These are phyloP conservation scores for Apistogramma diplotaenia DNA, from an alignment of 2,113 vertebrate species.

Conservation along the genomic window DNA sequence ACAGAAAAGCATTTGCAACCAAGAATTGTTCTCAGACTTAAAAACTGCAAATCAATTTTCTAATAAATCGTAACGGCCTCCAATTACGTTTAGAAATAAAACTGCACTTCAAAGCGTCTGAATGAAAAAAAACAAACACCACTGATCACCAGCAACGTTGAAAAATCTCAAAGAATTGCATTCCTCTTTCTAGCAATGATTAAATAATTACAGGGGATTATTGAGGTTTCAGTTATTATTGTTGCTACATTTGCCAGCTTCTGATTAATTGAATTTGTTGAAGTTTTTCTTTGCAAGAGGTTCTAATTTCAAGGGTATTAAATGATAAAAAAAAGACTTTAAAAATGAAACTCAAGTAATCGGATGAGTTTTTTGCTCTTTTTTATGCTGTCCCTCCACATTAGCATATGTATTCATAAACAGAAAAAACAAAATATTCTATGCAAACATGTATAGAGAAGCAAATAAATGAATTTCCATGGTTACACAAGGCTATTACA, in stretches of 20 bases:
- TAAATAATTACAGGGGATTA: not conserved
- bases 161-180: not conserved
- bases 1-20: not conserved
- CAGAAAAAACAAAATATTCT: not conserved
- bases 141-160: not conserved
- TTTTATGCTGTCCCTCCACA: not conserved
- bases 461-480: not conserved
- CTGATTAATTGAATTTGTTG: not conserved
- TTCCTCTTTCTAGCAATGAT: not conserved
- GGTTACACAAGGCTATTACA: not conserved
- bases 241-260: not conserved
- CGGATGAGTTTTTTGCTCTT: not conserved
- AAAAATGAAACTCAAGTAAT: not conserved
- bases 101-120: not conserved
- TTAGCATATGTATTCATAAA: not conserved
- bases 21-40: not conserved
- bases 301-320: not conserved
- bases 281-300: not conserved
- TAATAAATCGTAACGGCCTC: not conserved
- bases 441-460: not conserved
- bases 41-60: not conserved
- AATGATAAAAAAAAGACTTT: not conserved
- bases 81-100: not conserved
- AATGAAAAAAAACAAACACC: no score
- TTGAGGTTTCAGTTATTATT: not conserved